These are phyloP conservation scores for Chaetodon trifasciatus DNA, from an alignment of 2,797 vertebrate species.

Conservation along the genomic window DNA sequence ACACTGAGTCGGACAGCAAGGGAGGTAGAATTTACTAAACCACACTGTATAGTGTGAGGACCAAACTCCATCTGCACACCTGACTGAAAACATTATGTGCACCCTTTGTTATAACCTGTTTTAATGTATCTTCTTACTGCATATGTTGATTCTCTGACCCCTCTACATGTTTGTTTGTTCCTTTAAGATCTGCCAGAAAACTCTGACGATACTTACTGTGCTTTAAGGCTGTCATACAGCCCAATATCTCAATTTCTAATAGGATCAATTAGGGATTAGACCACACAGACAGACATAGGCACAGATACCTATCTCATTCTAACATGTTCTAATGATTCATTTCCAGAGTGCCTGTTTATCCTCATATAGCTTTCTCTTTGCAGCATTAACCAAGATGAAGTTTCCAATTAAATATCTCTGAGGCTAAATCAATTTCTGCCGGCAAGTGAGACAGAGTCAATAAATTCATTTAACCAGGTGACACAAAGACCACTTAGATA, in stretches of 20 bases:
- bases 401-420: conserved; percentile 62
- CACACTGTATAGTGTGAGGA: no score
- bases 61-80: no score
- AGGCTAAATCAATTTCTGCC: conserved; percentile 44
- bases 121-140: background rate
- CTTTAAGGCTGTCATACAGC: conserved; percentile 26
- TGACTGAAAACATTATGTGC: no score
- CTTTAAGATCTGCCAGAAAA: conserved; percentile 30
- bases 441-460: conserved; percentile 37
- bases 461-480: conserved; percentile 56
- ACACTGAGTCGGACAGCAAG: no score
- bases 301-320: conserved; percentile 26
- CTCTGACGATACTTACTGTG: conserved; percentile 35
- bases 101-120: background rate
- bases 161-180: background rate
- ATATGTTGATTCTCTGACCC: background rate
- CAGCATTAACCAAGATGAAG: conserved; percentile 49
- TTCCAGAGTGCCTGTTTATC: conserved; percentile 62
- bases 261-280: conserved; percentile 37
- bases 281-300: conserved; percentile 9
- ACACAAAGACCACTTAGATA: conserved; percentile 36
- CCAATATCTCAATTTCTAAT: conserved; percentile 22
- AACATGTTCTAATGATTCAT: conserved; percentile 57
- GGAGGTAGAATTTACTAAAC: no score
- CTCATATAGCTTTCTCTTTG: conserved; percentile 51